phyloP scores from a whole-genome alignment of 2,888 invertebrate species.

The Scelioninae gen. 1 region DNA sequence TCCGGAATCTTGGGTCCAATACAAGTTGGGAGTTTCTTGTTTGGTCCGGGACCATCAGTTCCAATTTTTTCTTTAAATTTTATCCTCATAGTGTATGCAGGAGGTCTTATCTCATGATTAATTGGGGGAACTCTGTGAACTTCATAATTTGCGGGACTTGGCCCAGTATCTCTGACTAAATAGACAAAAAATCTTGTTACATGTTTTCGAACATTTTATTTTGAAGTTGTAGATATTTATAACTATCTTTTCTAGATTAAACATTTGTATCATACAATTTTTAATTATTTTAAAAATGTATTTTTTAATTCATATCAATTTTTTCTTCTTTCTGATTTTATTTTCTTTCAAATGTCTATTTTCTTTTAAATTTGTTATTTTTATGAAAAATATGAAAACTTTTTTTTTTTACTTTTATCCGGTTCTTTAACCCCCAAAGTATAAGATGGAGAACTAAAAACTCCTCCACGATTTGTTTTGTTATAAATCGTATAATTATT shows the following conservation, averaged over 20 bases:
- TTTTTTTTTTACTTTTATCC: slow-evolving; percentile 28
- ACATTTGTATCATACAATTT: too few species aligned
- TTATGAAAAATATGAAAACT: background rate
- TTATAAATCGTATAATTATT: slow-evolving; percentile 85
- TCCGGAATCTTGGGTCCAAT: slow-evolving; percentile 86
- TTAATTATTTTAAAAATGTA: too few species aligned
- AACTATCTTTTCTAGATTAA: too few species aligned
- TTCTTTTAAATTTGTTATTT: background rate
- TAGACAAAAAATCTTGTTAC: background rate
- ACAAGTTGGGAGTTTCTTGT: slow-evolving; percentile 85
- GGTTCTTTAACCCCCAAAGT: slow-evolving; percentile 84
- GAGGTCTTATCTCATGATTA: slow-evolving; percentile 85
- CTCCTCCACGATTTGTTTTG: slow-evolving; percentile 84
- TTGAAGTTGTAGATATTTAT: too few species aligned
- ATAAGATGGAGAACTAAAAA: slow-evolving; percentile 86
- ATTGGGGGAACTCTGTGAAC: slow-evolving; percentile 86
- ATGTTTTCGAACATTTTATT: background rate
- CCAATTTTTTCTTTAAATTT: slow-evolving; percentile 80
- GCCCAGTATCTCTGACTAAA: slow-evolving; percentile 80
- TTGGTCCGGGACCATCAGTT: slow-evolving; percentile 86
- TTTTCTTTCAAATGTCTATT: too few species aligned
- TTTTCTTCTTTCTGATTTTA: too few species aligned
- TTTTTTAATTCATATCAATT: too few species aligned
- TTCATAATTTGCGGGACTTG: slow-evolving; percentile 88
- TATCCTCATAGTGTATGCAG: slow-evolving; percentile 86